phyloP scores from a whole-genome alignment of 1,140 invertebrate species.

The Heterodera schachtii region DNA sequence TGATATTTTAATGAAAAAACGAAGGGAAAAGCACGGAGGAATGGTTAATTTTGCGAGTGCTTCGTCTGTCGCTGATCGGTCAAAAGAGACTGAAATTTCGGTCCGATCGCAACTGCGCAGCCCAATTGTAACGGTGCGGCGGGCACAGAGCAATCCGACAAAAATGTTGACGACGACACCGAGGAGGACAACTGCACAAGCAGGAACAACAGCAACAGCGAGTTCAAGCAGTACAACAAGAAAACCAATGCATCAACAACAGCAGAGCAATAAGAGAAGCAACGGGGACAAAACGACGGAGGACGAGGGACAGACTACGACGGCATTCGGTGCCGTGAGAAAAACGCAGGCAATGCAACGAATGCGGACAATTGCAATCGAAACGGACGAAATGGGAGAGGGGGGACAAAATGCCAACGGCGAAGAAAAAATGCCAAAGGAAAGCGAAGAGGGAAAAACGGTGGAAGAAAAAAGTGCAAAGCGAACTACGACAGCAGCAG shows the following conservation, averaged over 20 bases:
- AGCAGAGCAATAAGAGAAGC: background rate
- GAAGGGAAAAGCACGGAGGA: conserved; percentile 10
- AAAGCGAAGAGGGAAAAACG: background rate
- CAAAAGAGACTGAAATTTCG: background rate
- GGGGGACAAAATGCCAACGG: background rate
- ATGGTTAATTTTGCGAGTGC: background rate
- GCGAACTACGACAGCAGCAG: too few species aligned
- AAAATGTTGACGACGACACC: background rate
- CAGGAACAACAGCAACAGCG: background rate
- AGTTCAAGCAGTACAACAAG: conserved; percentile 2
- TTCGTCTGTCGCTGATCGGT: background rate
- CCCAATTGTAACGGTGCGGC: conserved; percentile 8
- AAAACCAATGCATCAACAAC: background rate
- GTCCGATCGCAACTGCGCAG: background rate
- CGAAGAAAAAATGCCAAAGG: background rate
- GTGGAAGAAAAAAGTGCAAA: background rate
- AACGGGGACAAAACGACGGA: background rate
- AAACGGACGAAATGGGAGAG: background rate
- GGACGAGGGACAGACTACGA: background rate
- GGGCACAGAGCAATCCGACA: background rate
- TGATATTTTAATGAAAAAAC: background rate
- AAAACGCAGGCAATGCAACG: background rate
- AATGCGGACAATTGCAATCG: background rate
- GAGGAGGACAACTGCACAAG: too few species aligned
- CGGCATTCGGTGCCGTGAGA: background rate